Percentiles rank a stretch among this genome's conserved stretches.
Conservation (phyloP, 2,797 vertebrate genomes). For the Spinus pinus region DNA sequence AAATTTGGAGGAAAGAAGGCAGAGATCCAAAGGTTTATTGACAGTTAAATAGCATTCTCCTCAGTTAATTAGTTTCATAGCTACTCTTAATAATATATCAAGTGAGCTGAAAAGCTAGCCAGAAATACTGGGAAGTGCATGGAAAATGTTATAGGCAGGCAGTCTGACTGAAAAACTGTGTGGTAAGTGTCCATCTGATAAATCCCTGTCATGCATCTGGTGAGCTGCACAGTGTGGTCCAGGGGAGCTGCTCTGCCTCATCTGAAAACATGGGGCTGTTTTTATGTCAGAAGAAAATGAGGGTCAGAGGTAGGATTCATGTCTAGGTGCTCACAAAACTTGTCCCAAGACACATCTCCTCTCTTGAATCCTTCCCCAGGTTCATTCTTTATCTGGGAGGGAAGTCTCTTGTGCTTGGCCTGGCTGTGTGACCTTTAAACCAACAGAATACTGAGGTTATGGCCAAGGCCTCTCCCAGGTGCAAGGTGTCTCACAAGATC, state of each 20-base stretch:
- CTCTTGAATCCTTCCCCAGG: not conserved
- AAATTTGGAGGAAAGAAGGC: constrained; percentile 17
- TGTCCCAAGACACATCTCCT: not conserved
- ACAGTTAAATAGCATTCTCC: constrained; percentile 57
- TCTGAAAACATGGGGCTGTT: not conserved
- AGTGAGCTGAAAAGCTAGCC: not conserved
- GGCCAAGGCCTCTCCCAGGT: not conserved
- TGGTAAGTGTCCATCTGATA: not conserved
- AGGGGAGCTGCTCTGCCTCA: not conserved
- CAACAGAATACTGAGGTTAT: not conserved
- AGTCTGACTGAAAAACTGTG: not conserved
- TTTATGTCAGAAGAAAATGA: not conserved
- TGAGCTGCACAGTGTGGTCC: not conserved
- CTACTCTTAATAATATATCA: constrained; percentile 42
- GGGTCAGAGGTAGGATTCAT: not conserved
- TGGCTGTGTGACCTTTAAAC: not conserved
- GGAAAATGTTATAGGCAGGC: not conserved
- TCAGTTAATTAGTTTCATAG: constrained; percentile 63
- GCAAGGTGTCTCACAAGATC: not conserved
- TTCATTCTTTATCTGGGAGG: not conserved
- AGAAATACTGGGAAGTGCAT: not conserved
- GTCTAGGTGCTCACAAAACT: not conserved
- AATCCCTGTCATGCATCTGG: not conserved
- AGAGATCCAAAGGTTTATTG: constrained; percentile 55
- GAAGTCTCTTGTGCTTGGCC: not conserved